These are phyloP conservation scores for Hoplodrina ambigua DNA, from an alignment of 2,888 invertebrate genomes.

Conservation along the genomic window DNA sequence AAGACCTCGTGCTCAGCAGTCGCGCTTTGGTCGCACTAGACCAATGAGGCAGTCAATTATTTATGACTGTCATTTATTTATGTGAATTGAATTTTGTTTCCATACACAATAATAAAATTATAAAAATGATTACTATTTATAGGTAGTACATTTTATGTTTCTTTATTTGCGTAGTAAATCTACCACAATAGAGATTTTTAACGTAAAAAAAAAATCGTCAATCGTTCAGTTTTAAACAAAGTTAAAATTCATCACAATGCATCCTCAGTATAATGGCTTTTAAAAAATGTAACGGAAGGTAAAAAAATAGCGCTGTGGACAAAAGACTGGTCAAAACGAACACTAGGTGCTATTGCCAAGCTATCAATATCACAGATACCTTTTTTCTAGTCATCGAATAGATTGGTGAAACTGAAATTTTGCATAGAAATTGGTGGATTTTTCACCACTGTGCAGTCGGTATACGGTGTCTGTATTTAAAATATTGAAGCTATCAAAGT, in stretches of 20 bases:
- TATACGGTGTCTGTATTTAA: neutral
- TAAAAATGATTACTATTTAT: too few relatives aligned
- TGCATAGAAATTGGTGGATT: constrained; percentile 38
- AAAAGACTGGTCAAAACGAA: constrained; percentile 26
- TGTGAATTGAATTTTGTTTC: neutral
- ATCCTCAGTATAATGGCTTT: neutral
- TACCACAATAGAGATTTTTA: neutral
- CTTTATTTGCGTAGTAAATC: too few relatives aligned
- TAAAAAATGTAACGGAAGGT: constrained; percentile 15
- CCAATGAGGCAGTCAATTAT: too few relatives aligned
- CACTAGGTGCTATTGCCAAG: constrained; percentile 22
- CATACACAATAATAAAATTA: too few relatives aligned
- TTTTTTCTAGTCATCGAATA: constrained; percentile 28
- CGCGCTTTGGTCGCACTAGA: too few relatives aligned
- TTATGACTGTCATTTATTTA: too few relatives aligned
- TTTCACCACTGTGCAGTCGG: constrained; percentile 10
- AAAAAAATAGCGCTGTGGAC: constrained; percentile 11
- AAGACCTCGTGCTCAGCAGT: too few relatives aligned
- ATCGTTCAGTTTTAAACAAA: neutral
- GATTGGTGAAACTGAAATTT: constrained; percentile 29
- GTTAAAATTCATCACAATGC: neutral
- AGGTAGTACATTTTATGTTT: too few relatives aligned
- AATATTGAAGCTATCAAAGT: neutral
- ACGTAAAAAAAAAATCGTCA: neutral
- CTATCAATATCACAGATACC: constrained; percentile 35